Conservation (phyloP, 92 coral and sea anemone genomes). For the Bergia puertoricense region DNA sequence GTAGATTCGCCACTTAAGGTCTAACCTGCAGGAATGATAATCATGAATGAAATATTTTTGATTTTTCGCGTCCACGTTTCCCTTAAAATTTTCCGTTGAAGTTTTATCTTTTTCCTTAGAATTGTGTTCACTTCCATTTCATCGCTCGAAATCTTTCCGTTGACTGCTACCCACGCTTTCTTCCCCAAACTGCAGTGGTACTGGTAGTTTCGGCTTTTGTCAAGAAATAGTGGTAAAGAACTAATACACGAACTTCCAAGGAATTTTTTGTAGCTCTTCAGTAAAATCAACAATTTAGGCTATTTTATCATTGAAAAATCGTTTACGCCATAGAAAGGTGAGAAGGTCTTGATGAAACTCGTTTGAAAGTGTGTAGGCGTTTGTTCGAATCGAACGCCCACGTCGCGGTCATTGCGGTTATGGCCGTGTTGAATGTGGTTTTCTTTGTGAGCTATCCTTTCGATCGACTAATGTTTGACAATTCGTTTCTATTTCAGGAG, state of each 20-base stretch:
- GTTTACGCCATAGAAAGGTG: neutral
- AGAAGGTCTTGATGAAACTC: neutral
- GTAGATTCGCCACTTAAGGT: conserved; percentile 5
- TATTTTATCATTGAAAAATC: neutral
- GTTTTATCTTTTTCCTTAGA: neutral
- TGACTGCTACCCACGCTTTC: conserved; percentile 9
- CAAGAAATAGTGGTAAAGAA: neutral
- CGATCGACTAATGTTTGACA: conserved; percentile 62
- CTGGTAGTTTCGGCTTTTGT: neutral
- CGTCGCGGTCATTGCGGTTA: conserved; percentile 11
- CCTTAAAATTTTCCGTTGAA: neutral
- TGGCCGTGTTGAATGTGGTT: conserved; percentile 25
- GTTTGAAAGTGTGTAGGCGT: conserved; percentile 25
- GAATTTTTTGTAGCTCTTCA: neutral
- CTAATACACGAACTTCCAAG: neutral
- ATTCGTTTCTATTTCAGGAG: conserved; percentile 73
- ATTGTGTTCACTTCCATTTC: neutral
- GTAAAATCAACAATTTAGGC: neutral
- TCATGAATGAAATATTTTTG: conserved; percentile 24
- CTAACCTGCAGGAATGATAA: neutral
- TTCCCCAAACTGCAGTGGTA: neutral
- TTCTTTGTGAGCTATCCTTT: neutral
- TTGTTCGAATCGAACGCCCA: neutral
- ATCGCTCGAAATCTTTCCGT: neutral
- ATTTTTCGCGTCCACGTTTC: neutral